phyloP scores from a whole-genome alignment of 2,113 vertebrate species.

The Bos javanicus region DNA sequence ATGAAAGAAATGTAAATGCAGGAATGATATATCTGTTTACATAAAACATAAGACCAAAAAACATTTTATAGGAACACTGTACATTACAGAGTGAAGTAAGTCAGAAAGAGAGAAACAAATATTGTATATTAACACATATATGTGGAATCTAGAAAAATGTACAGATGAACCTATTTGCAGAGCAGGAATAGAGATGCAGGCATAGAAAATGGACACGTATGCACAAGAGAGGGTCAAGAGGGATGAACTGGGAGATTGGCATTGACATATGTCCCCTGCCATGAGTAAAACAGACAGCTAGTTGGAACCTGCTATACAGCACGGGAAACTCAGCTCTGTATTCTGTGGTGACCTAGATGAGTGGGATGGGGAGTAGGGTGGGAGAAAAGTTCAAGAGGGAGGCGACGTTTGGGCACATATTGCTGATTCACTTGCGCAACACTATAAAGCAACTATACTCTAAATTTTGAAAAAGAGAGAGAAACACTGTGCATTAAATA shows the following conservation, averaged over 20 bases:
- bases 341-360: background rate
- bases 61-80: background rate
- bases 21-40: background rate
- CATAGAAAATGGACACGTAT: background rate
- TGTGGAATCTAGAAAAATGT: background rate
- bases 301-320: background rate
- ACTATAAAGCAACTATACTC: background rate
- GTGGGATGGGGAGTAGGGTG: background rate
- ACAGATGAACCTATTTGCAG: background rate
- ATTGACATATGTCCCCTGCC: background rate
- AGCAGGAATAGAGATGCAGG: background rate
- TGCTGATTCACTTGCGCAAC: background rate
- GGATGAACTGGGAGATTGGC: background rate
- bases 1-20: constrained; percentile 18
- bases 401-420: background rate
- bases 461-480: background rate
- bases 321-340: background rate
- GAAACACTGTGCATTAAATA: background rate
- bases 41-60: constrained; percentile 6
- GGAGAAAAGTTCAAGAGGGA: background rate
- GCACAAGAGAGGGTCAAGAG: background rate
- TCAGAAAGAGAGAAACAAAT: background rate
- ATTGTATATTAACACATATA: background rate
- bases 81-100: background rate
- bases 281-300: background rate